Conservation (phyloP, 2,113 vertebrate genomes). For the Phoenicopterus ruber region DNA sequence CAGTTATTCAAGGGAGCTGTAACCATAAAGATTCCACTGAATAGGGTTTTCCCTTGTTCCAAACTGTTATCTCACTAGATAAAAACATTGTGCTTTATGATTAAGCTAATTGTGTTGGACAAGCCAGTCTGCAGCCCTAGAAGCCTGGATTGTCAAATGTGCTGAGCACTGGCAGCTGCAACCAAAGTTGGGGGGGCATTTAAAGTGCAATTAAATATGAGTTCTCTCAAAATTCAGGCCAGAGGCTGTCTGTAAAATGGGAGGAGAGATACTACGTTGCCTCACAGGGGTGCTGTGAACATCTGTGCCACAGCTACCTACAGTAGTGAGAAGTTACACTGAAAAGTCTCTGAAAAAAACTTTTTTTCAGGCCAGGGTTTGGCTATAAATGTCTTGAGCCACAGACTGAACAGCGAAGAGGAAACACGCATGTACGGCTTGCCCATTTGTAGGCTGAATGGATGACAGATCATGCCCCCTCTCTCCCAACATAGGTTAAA, state of each 20-base stretch:
- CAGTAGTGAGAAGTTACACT: background rate
- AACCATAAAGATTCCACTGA: slow-evolving; percentile 12
- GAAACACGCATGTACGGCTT: background rate
- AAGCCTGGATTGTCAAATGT: slow-evolving; percentile 36
- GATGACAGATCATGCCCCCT: background rate
- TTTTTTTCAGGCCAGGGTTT: background rate
- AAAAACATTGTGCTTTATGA: slow-evolving; percentile 41
- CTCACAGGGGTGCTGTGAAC: background rate
- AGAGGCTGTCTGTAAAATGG: background rate
- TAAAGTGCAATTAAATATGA: background rate
- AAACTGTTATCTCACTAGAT: slow-evolving; percentile 35
- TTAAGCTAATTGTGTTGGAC: slow-evolving; percentile 32
- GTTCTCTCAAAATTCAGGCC: background rate
- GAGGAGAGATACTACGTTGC: background rate
- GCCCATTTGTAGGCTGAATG: background rate
- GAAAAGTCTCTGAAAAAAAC: background rate
- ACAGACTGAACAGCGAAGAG: background rate
- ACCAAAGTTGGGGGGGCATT: background rate
- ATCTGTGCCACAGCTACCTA: background rate
- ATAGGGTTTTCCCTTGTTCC: background rate
- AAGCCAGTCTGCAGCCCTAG: background rate
- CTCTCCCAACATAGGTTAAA: background rate
- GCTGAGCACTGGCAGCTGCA: slow-evolving; percentile 15
- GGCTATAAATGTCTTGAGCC: background rate
- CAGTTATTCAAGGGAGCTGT: background rate